Evolutionary conservation across 2,113 vertebrate genomes (phyloP).

Genomic region (Prunella fulvescens): DNA sequence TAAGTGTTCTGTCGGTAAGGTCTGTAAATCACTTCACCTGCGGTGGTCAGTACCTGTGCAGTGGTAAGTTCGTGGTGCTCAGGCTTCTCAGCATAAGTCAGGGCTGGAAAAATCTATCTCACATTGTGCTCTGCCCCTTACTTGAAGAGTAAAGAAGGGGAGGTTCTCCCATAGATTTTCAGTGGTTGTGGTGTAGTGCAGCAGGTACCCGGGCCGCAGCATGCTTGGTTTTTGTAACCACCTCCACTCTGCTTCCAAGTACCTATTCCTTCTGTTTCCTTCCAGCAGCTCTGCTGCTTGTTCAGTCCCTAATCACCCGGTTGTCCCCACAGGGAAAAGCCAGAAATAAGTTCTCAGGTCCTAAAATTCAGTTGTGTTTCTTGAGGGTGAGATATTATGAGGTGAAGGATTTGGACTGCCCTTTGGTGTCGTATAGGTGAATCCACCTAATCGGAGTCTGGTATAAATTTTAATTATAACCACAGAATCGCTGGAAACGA

Average conservation of each 20-base stretch:
- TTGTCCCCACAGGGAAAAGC: neutral
- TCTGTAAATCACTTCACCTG: rapidly evolving
- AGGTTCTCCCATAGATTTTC: rapidly evolving
- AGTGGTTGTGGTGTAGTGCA: neutral
- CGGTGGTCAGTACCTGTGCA: neutral
- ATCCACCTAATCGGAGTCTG: rapidly evolving
- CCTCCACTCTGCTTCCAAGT: neutral
- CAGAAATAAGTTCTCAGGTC: neutral
- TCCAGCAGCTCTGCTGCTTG: neutral
- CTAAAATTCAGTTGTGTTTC: neutral
- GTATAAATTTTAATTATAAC: neutral
- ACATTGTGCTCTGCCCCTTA: rapidly evolving
- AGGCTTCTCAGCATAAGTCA: rapidly evolving
- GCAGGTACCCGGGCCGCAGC: too few relatives aligned
- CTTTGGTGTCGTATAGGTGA: neutral
- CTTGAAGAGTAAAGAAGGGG: too few relatives aligned
- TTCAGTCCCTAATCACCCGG: too few relatives aligned
- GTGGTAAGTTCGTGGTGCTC: rapidly evolving
- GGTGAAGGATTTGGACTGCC: neutral
- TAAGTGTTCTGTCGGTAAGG: rapidly evolving
- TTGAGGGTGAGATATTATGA: rapidly evolving
- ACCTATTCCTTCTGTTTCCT: neutral
- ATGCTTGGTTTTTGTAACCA: rapidly evolving
- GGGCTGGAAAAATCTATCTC: rapidly evolving
- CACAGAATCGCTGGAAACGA: neutral